Evolutionary conservation across 2,888 invertebrate species (phyloP).

Genomic region (Xiphydria camelus): DNA sequence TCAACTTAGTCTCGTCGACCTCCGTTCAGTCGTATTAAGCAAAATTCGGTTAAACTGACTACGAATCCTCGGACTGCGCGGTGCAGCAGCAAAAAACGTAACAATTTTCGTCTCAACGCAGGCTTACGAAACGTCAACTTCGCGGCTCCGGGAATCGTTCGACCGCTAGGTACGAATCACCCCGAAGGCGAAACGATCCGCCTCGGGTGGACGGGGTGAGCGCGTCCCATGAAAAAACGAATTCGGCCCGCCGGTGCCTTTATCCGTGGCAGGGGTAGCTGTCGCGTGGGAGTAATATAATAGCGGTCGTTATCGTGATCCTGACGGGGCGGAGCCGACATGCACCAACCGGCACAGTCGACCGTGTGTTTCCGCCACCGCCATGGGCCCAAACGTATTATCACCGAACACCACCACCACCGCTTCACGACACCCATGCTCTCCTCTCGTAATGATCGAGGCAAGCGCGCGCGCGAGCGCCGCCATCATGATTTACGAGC

Average conservation of each 20-base stretch:
- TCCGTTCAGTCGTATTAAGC: no score
- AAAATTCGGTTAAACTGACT: no score
- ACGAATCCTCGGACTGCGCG: no score
- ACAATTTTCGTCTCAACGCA: constrained; percentile 3
- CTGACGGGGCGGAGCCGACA: constrained; percentile 46
- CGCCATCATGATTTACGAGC: constrained; percentile 47
- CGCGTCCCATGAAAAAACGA: no score
- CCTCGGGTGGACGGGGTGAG: no score
- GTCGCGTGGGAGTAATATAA: constrained; percentile 50
- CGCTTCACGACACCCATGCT: background rate
- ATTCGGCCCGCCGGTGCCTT: no score
- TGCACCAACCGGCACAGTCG: constrained; percentile 48
- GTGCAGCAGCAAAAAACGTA: no score
- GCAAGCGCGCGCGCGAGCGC: constrained; percentile 25
- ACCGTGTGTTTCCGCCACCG: constrained; percentile 42
- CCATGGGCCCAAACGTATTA: constrained; percentile 38
- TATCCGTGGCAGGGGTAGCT: constrained; percentile 14
- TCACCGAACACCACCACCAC: constrained; percentile 33
- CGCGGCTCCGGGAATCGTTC: no score
- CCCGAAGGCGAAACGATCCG: no score
- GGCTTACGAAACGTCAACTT: constrained; percentile 15
- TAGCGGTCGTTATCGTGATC: constrained; percentile 47
- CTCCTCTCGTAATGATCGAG: background rate
- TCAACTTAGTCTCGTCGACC: no score
- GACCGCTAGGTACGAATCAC: no score